These are phyloP conservation scores for Monodelphis domestica DNA, from an alignment of 2,797 vertebrate species.

Conservation along the genomic window DNA sequence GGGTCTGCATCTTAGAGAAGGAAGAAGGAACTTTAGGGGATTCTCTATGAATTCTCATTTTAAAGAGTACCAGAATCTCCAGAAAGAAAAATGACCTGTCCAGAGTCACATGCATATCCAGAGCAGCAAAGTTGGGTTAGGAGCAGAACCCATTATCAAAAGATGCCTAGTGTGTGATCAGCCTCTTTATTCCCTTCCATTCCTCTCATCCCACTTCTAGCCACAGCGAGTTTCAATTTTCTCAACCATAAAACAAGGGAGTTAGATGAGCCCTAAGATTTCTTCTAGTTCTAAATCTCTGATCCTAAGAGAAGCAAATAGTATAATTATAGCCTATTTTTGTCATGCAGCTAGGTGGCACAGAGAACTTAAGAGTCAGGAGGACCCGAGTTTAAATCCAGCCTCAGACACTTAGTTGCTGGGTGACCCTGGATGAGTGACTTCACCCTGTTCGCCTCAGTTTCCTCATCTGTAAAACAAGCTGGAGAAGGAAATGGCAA, in stretches of 20 bases:
- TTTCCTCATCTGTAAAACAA: not conserved
- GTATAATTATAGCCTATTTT: not conserved
- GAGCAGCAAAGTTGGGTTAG: not conserved
- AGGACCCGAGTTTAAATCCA: not conserved
- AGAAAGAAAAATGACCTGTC: not conserved
- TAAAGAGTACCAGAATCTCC: not conserved
- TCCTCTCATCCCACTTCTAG: no score
- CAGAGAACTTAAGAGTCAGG: not conserved
- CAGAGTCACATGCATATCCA: not conserved
- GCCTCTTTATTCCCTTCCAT: not conserved
- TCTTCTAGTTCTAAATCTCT: not conserved
- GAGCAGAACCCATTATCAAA: not conserved
- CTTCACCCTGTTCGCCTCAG: not conserved
- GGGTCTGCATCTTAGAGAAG: not conserved
- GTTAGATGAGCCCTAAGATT: not conserved
- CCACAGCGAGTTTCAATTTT: not conserved
- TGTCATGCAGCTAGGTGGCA: not conserved
- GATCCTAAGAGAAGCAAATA: not conserved
- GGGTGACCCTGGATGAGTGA: not conserved
- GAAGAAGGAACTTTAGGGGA: not conserved
- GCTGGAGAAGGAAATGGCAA: not conserved
- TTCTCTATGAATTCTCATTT: not conserved
- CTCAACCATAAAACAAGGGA: not conserved
- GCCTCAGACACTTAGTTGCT: not conserved
- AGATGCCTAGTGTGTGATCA: not conserved